Conservation (phyloP, 2,113 vertebrate species). For the Peromyscus polionotus region DNA sequence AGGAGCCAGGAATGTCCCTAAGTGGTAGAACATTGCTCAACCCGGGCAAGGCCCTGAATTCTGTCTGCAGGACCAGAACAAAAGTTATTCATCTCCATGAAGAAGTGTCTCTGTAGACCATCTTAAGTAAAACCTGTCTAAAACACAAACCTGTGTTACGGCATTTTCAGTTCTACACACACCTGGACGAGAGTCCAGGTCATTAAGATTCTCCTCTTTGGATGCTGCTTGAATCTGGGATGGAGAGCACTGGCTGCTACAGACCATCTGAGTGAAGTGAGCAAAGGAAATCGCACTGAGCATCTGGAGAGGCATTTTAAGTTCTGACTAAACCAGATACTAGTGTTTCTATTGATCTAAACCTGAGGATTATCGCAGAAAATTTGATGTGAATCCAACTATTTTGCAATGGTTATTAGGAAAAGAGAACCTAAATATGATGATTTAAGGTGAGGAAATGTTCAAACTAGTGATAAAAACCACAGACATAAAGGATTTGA, state of each 20-base stretch:
- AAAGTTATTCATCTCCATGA: neutral
- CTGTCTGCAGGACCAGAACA: neutral
- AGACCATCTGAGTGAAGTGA: neutral
- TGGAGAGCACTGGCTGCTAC: neutral
- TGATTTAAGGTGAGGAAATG: slow-evolving; percentile 48
- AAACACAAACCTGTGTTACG: neutral
- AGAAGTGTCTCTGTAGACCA: neutral
- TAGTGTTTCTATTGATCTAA: slow-evolving; percentile 39
- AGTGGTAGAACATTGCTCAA: no score
- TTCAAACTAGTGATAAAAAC: slow-evolving; percentile 48
- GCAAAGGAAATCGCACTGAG: neutral
- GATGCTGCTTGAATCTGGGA: neutral
- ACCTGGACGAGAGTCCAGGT: neutral
- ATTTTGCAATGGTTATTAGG: neutral
- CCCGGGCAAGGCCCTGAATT: neutral
- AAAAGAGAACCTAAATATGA: slow-evolving; percentile 47
- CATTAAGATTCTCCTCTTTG: neutral
- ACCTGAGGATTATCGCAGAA: slow-evolving; percentile 27
- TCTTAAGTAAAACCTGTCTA: neutral
- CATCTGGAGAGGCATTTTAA: slow-evolving; percentile 1
- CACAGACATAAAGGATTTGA: slow-evolving; percentile 6
- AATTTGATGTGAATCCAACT: slow-evolving; percentile 11
- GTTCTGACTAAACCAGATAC: slow-evolving; percentile 25
- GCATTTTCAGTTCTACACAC: neutral
- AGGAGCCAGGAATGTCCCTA: neutral